phyloP scores from a whole-genome alignment of 2,113 vertebrate species.

The Leiothrix lutea region DNA sequence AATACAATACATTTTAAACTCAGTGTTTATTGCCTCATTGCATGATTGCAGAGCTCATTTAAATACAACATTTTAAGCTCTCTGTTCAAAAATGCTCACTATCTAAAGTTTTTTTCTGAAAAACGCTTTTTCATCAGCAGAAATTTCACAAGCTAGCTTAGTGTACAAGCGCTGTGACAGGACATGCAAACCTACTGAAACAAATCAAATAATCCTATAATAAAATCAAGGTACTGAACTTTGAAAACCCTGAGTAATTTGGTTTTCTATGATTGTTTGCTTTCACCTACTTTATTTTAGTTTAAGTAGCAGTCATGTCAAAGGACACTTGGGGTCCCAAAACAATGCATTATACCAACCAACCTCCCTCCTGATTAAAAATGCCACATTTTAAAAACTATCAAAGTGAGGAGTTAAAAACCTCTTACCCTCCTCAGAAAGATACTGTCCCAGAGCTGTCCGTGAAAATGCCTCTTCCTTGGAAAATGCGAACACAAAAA shows the following conservation, averaged over 20 bases:
- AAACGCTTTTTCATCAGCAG: neutral
- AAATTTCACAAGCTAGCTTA: neutral
- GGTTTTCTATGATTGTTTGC: neutral
- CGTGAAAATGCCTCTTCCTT: conserved; percentile 48
- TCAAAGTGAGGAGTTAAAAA: conserved; percentile 10
- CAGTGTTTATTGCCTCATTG: neutral
- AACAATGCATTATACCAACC: neutral
- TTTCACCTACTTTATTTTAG: neutral
- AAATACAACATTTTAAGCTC: neutral
- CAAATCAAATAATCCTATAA: neutral
- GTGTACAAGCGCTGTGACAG: neutral
- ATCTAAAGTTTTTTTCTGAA: neutral
- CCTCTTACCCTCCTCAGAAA: conserved; percentile 72
- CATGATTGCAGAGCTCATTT: neutral
- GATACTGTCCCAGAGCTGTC: conserved; percentile 31
- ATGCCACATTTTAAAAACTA: neutral
- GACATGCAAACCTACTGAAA: neutral
- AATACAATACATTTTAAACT: neutral
- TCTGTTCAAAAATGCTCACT: neutral
- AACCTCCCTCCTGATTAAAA: neutral
- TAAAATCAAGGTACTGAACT: neutral
- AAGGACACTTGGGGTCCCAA: neutral
- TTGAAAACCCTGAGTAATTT: neutral
- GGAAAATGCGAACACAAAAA: conserved; percentile 4
- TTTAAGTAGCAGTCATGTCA: neutral